Evolutionary conservation across 37 sponge, comb jelly and placozoan species (phyloP), one percentile per base, ranked within the genome.

Genomic region (Diacarnus erythraeanus): DNA sequence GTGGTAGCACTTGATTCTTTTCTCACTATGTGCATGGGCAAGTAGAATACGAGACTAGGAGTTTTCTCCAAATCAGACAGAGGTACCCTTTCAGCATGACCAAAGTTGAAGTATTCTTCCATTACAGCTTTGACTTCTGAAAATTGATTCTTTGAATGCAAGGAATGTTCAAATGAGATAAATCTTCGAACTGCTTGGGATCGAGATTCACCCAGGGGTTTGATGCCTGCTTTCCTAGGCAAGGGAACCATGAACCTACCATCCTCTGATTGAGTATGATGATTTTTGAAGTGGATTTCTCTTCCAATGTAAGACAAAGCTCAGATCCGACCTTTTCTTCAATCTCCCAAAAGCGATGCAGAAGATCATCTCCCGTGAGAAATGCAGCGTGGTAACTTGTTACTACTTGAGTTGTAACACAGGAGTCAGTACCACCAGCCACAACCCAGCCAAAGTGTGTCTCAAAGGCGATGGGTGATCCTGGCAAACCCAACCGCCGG

Each of bases 401-500:
- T 51, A 85, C n/a, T n/a, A n/a, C n/a, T n/a, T n/a, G n/a, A n/a
- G n/a, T n/a, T n/a, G n/a, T n/a, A n/a, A n/a, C n/a, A 54, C 56
- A 54, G 10, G 57, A 1, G 33, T 59, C 58, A 18, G 25, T 41
- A 42, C n/a, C 40, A 38, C 82, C 82, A 72, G 74, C 65, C 22
- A 81, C 64, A 12, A 81, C 82, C 74, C 82, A 81, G 27, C 82
- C 82, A 73, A 81, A 81, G 6, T 75, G 70, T 22, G 84, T 83
- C 2, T 83, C 38, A 34, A 83, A n/a, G n/a, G n/a, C n/a, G n/a
- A n/a, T n/a, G n/a, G n/a, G n/a, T n/a, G n/a, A n/a, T n/a, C n/a
- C n/a, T n/a, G 10, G 77, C 84, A 38, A 57, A 22, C 84, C 84
- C 2, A 10, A 56, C 84, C 75, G 67, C 71, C 70, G 71, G 37